Conservation (phyloP, 2,113 vertebrate species). For the Gorsachius goisagi region DNA sequence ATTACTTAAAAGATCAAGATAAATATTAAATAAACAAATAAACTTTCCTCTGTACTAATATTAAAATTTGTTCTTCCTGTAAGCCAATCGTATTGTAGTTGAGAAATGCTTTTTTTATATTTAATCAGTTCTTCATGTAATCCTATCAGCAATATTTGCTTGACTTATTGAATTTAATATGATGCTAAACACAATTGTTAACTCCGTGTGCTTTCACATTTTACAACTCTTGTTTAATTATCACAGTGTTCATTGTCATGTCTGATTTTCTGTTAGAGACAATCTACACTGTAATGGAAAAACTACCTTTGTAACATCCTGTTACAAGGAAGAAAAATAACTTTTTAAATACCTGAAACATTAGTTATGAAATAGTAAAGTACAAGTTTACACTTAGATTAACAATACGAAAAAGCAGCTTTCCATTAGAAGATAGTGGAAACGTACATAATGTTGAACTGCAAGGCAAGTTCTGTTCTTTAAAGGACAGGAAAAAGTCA, state of each 20-base stretch:
- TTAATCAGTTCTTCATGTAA: not conserved
- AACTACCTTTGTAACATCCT: not conserved
- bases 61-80: not conserved
- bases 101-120: not conserved
- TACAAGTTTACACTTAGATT: not conserved
- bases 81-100: not conserved
- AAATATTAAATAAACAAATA: not conserved
- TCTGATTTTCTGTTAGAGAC: not conserved
- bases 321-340: not conserved
- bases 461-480: not conserved
- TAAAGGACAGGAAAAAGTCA: not conserved
- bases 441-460: not conserved
- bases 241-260: not conserved
- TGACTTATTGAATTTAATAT: conserved; percentile 18
- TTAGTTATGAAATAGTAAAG: not conserved
- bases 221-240: conserved; percentile 1
- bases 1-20: not conserved
- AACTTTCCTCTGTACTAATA: not conserved
- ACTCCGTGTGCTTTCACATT: not conserved
- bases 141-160: not conserved
- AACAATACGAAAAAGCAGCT: not conserved
- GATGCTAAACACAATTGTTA: conserved; percentile 2
- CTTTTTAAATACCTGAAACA: not conserved
- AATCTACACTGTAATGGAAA: not conserved
- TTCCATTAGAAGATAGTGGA: not conserved